phyloP scores from a whole-genome alignment of 64 coral and sea anemone genomes.

The Platygyra sinensis region DNA sequence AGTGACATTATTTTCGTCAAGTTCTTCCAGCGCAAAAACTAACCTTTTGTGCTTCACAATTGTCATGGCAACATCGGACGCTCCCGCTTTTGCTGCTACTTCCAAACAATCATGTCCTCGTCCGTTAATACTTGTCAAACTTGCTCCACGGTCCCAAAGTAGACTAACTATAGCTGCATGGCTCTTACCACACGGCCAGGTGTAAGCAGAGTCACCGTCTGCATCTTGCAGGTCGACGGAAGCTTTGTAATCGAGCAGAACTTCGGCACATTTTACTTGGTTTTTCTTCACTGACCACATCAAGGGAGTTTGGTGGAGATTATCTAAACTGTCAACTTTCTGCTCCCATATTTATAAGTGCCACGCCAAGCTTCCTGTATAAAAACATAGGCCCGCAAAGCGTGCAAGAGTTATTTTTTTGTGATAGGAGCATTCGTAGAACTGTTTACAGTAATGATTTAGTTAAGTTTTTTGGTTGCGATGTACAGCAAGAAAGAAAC shows the following conservation, averaged over 20 bases:
- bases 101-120: slow-evolving; percentile 45
- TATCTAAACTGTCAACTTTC: slow-evolving; percentile 73
- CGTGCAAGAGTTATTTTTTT: too few species aligned
- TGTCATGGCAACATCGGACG: slow-evolving; percentile 53
- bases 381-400: too few species aligned
- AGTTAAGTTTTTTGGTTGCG: too few species aligned
- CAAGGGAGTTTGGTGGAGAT: slow-evolving; percentile 67
- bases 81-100: slow-evolving; percentile 61
- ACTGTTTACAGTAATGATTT: too few species aligned
- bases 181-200: slow-evolving; percentile 50
- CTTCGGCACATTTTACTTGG: slow-evolving; percentile 35
- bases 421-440: too few species aligned
- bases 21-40: neutral
- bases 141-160: slow-evolving; percentile 58
- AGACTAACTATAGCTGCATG: slow-evolving; percentile 40
- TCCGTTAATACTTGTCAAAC: slow-evolving; percentile 36
- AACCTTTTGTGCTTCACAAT: slow-evolving; percentile 74
- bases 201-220: slow-evolving; percentile 54
- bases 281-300: slow-evolving; percentile 68
- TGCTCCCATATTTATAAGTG: slow-evolving; percentile 63
- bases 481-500: too few species aligned
- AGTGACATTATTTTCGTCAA: neutral
- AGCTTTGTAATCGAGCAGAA: slow-evolving; percentile 60
- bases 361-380: slow-evolving; percentile 61
- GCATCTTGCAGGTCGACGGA: slow-evolving; percentile 47